Evolutionary conservation across 1,140 invertebrate species (phyloP), one percentile per base, ranked within the genome.

Genomic region (Drosophila pruinosa): DNA sequence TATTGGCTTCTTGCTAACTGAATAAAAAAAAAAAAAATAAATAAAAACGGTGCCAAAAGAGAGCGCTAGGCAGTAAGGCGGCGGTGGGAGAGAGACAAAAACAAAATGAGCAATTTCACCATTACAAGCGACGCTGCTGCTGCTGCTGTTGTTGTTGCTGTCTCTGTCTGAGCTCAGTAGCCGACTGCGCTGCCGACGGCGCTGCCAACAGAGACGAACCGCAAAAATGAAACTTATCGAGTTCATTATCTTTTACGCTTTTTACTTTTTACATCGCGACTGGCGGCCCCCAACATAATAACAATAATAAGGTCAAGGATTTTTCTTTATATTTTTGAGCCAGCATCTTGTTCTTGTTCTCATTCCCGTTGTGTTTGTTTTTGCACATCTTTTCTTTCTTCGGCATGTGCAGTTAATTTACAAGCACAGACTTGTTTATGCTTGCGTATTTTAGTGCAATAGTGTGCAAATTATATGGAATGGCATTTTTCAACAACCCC

Each of bases 21-120:
- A 81, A 82, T n/a, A 70, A 73, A 65, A 15, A n/a, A 0, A 0
- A 47, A 7, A 24, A 14, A 15, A 48, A 50, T 31, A 28, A 4
- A 31, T 17, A 83, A 72, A 71, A 73, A 74, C 48, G 72, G 26
- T 50, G 61, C 28, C 71, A 65, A 85, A 79, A 83, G 75, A 72
- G 62, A 83, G 68, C 56, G 68, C 50, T 73, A 14, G 12, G 10
- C 36, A 41, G n/a, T n/a, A n/a, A n/a, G n/a, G n/a, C n/a, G n/a
- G n/a, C n/a, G n/a, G n/a, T n/a, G n/a, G n/a, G 10, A 28, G 8
- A 22, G 15, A 21, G 24, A 56, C 39, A 36, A 38, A 65, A 54
- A 43, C 24, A 86, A 86, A 76, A 76, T 72, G 70, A 79, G 61
- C 74, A 85, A 85, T 85, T 85, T 85, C 81, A 77, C 77, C 81